A percentile compares a stretch with the other conserved stretches of the same genome.
These are phyloP conservation scores for Taphrorychus bicolor DNA, from an alignment of 2,888 invertebrate genomes.

Conservation along the genomic window DNA sequence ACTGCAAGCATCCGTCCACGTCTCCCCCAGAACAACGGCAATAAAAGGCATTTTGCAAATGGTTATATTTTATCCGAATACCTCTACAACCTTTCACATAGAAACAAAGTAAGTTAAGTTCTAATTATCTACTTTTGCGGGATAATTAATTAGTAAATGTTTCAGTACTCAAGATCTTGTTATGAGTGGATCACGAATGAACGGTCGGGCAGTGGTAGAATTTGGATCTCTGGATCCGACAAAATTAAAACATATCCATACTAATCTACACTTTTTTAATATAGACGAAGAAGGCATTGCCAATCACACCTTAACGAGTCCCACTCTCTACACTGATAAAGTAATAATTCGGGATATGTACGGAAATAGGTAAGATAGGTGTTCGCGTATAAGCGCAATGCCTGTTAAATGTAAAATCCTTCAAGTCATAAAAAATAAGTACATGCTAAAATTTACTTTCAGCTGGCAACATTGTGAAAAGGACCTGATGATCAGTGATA, in stretches of 20 bases:
- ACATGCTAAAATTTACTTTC: slow-evolving; percentile 34
- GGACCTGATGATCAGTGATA: slow-evolving; percentile 52
- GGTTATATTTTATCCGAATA: slow-evolving; percentile 56
- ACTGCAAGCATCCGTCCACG: slow-evolving; percentile 60
- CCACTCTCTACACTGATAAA: slow-evolving; percentile 52
- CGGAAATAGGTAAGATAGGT: slow-evolving; percentile 56
- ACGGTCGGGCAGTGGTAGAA: slow-evolving; percentile 57
- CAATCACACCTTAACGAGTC: slow-evolving; percentile 43
- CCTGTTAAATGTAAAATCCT: too few relatives aligned
- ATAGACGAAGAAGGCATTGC: slow-evolving; percentile 48
- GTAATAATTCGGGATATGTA: slow-evolving; percentile 56
- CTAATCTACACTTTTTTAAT: slow-evolving; percentile 53
- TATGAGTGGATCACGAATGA: slow-evolving; percentile 52
- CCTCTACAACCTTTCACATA: slow-evolving; percentile 59
- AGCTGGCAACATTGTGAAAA: slow-evolving; percentile 59
- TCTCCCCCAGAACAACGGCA: slow-evolving; percentile 59
- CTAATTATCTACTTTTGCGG: neutral
- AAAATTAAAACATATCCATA: slow-evolving; percentile 50
- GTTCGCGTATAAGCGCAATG: too few relatives aligned
- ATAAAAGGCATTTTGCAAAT: slow-evolving; percentile 61
- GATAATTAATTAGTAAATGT: too few relatives aligned
- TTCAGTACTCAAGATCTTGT: slow-evolving; percentile 52
- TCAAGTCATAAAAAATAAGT: neutral
- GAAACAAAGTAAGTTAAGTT: slow-evolving; percentile 62
- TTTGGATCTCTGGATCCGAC: slow-evolving; percentile 50